Evolutionary conservation across 1,140 invertebrate genomes (phyloP).

Genomic region (Monochamus saltuarius): DNA sequence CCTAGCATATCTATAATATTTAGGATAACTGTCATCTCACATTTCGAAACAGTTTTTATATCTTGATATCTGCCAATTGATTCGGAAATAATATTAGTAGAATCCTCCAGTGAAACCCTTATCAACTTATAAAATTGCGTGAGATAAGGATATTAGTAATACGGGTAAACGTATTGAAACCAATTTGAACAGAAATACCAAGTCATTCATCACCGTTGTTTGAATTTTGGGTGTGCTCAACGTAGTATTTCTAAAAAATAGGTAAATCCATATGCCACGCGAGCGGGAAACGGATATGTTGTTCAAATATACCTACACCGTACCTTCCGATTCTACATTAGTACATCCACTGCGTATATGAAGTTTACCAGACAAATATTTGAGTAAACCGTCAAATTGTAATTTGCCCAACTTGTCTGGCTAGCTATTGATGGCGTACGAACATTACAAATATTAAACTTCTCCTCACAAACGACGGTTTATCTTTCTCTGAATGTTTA

Average conservation of each 20-base stretch:
- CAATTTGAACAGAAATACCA: no score
- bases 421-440: background rate
- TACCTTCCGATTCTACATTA: conserved; percentile 37
- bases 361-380: background rate
- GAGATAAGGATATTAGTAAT: no score
- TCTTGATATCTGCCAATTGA: no score
- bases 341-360: no score
- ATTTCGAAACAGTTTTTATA: no score
- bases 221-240: conserved; percentile 22
- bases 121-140: no score
- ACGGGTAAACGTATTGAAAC: no score
- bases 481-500: conserved; percentile 19
- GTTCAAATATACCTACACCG: conserved; percentile 37
- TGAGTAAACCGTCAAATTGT: background rate
- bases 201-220: background rate
- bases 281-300: conserved; percentile 41
- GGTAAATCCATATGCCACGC: conserved; percentile 29
- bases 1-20: no score
- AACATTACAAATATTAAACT: conserved; percentile 22
- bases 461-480: conserved; percentile 15
- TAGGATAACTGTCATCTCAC: no score
- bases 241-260: conserved; percentile 17
- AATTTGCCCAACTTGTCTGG: no score
- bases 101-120: no score
- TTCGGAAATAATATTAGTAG: no score